A percentile compares a stretch with the other conserved stretches of the same genome.
Evolutionary conservation across 2,113 vertebrate genomes (phyloP).

Genomic region (Vidua macroura): DNA sequence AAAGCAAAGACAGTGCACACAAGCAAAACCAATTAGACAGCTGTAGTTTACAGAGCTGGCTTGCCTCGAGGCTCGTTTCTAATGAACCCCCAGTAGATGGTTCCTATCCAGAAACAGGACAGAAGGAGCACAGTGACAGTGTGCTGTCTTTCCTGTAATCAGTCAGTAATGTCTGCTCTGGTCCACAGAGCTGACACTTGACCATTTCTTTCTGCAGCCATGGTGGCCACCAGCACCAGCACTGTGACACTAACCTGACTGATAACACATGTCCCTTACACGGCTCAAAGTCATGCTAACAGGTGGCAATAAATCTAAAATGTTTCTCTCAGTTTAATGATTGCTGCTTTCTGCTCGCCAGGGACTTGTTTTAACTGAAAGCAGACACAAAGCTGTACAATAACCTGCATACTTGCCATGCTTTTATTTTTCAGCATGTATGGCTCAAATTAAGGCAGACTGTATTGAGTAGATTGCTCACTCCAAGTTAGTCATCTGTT

Average conservation of each 20-base stretch:
- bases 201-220: background rate
- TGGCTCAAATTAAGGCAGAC: constrained; percentile 77
- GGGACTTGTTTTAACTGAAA: constrained; percentile 73
- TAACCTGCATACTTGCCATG: constrained; percentile 36
- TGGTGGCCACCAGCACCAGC: background rate
- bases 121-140: constrained; percentile 8
- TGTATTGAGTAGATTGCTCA: constrained; percentile 61
- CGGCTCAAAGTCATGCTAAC: constrained; percentile 43
- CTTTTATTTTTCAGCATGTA: constrained; percentile 62
- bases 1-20: constrained; percentile 74
- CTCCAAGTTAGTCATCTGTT: constrained; percentile 73
- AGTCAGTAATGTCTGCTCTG: background rate
- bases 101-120: constrained; percentile 64
- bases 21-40: constrained; percentile 83
- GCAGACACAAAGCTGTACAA: constrained; percentile 63
- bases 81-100: constrained; percentile 73
- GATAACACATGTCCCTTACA: background rate
- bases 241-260: background rate
- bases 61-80: constrained; percentile 73
- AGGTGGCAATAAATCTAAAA: constrained; percentile 73
- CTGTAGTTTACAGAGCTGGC: constrained; percentile 74
- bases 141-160: background rate
- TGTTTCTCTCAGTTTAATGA: constrained; percentile 65
- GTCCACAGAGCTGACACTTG: background rate
- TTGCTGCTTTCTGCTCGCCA: constrained; percentile 59